A percentile compares a stretch with the other conserved stretches of the same genome.
These are phyloP conservation scores for Griposia aprilina DNA, from an alignment of 2,888 invertebrate species.

Conservation along the genomic window DNA sequence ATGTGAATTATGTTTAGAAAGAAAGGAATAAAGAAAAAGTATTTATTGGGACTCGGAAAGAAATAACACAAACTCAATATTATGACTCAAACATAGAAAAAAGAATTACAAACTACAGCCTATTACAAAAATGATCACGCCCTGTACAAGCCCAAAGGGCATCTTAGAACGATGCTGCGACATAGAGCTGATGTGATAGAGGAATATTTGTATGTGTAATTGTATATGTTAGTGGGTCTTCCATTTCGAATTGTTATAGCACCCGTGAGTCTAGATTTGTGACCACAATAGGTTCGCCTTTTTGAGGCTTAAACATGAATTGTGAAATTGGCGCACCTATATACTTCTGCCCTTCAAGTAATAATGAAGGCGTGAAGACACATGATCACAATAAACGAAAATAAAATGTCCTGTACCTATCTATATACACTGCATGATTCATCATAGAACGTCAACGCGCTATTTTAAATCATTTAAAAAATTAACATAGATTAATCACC, in stretches of 20 bases:
- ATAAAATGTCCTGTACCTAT: too few relatives aligned
- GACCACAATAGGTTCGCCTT: background rate
- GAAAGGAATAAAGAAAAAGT: background rate
- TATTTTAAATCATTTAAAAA: background rate
- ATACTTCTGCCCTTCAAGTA: background rate
- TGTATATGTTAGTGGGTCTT: background rate
- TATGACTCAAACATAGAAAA: background rate
- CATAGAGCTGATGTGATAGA: background rate
- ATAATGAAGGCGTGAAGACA: background rate
- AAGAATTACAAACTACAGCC: background rate
- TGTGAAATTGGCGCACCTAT: too few relatives aligned
- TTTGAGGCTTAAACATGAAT: background rate
- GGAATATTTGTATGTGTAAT: too few relatives aligned
- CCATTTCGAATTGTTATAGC: background rate
- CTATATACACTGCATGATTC: too few relatives aligned
- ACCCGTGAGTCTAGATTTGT: background rate
- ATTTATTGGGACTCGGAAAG: background rate
- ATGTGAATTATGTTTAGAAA: background rate
- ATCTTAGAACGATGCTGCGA: background rate
- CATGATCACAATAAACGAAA: background rate
- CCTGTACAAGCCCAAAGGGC: background rate
- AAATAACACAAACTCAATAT: background rate
- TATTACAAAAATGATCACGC: background rate
- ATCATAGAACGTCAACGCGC: background rate
- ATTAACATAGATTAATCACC: background rate